phyloP scores from a whole-genome alignment of 2,797 vertebrate species.

The Halcyon badia region DNA sequence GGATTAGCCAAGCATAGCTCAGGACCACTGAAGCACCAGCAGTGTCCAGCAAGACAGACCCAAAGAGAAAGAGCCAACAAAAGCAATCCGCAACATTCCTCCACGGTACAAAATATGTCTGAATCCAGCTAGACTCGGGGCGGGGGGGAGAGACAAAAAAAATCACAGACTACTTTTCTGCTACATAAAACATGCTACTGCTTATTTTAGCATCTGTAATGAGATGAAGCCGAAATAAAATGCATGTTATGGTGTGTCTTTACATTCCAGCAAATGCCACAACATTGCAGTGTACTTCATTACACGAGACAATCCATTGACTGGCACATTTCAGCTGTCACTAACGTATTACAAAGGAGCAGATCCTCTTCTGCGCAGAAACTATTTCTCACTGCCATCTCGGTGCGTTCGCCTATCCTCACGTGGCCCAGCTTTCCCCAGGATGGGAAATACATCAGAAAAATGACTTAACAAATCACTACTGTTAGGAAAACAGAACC shows the following conservation, averaged over 20 bases:
- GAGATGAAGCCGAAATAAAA: constrained; percentile 35
- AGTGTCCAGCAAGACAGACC: background rate
- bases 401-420: background rate
- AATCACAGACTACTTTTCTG: constrained; percentile 42
- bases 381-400: background rate
- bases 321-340: constrained; percentile 7
- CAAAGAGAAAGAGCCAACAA: background rate
- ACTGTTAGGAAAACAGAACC: fast-evolving
- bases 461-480: background rate
- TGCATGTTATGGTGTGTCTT: background rate
- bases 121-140: background rate
- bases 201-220: constrained; percentile 33
- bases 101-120: background rate
- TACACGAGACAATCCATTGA: background rate
- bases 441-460: background rate
- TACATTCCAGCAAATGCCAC: background rate
- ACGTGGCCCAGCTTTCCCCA: background rate
- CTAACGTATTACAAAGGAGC: fast-evolving
- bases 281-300: background rate
- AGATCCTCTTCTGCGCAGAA: background rate
- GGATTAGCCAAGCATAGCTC: background rate
- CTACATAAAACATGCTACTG: background rate
- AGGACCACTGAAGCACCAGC: background rate
- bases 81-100: background rate
- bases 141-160: background rate